Evolutionary conservation across 2,113 vertebrate species (phyloP).

Genomic region (Macaca fascicularis): T2T-MFA8v1.1 NC_088378.1:157843501-157844000

Average conservation of each 20-base stretch:
- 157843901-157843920: too few species aligned
- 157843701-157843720: neutral
- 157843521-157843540: neutral
- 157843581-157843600: neutral
- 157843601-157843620: neutral
- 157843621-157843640: slow-evolving; percentile 17
- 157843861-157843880: too few species aligned
- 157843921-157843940: too few species aligned
- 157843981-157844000: too few species aligned
- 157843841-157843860: too few species aligned
- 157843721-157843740: neutral
- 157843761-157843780: neutral
- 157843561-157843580: neutral
- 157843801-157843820: neutral
- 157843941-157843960: too few species aligned
- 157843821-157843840: too few species aligned
- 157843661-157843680: slow-evolving; percentile 9
- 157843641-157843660: neutral
- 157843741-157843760: neutral
- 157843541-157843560: slow-evolving; percentile 3
- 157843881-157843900: too few species aligned
- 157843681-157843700: neutral
- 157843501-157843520: neutral
- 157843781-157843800: neutral
- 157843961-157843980: too few species aligned